Evolutionary conservation across 2,113 vertebrate species (phyloP), one percentile per base, ranked within the genome.

Genomic region (Pipra filicauda): DNA sequence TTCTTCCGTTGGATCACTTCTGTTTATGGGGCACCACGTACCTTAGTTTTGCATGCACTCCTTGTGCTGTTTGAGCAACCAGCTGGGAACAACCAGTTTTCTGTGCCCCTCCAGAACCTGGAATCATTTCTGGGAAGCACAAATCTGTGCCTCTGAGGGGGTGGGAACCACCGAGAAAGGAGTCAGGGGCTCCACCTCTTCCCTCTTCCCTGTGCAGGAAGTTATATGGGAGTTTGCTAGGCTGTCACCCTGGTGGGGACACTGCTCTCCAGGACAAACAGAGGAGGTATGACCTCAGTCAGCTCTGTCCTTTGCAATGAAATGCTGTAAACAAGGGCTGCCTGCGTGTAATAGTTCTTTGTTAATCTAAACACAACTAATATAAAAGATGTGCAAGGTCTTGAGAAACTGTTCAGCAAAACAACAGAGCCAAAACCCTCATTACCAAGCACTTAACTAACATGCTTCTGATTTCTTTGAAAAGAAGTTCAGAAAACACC

Each of bases 351-450:
- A 73, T 70, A 55, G 69, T 52, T 85, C 75, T 85, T 84, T 31
- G 2, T 90, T 91, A 89, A 79, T 80, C 94, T 91, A 93, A 97
- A 89, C 85, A 93, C 39, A 62, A 48, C 22, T 59, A 28, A n/a
- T 33, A 91, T 69, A 92, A 95, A 94, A 93, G 91, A 83, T 74
- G 59, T 59, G 24, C 72, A 55, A 73, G 70, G 64, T 74, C 28
- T 78, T 37, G 9, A 84, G 67, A 91, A 94, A 66, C 44, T 23
- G 7, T 58, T 82, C 59, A 67, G 64, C 35, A n/a, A 70, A 82
- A 66, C 37, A 43, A 44, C 37, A 33, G 71, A 88, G 55, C 37
- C 1, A 0, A 85, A 75, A 71, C 7, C 30, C 59, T 88, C 75
- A 27, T 91, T 90, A 74, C 59, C 35, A 49, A 95, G 55, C 48